A percentile compares a stretch with the other conserved stretches of the same genome.
Evolutionary conservation across 92 coral and sea anemone species (phyloP).

Genomic region (Heliopora coerulea): DNA sequence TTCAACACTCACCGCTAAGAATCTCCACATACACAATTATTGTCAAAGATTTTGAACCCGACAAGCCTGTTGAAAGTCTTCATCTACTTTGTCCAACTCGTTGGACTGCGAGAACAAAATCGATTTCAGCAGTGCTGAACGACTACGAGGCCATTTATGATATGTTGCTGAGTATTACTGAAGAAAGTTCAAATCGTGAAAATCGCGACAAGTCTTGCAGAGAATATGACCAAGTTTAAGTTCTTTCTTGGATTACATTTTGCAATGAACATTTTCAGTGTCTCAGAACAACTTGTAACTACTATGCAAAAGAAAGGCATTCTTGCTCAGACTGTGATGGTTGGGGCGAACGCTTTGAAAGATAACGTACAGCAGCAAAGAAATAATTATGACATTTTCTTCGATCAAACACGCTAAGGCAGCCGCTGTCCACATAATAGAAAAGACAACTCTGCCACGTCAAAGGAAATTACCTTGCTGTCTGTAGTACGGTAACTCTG

Average conservation of each 20-base stretch:
- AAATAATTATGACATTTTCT: constrained; percentile 9
- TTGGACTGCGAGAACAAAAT: constrained; percentile 3
- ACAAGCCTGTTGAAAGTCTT: constrained; percentile 8
- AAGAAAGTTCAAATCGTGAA: not conserved
- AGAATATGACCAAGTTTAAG: constrained; percentile 10
- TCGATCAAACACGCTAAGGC: constrained; percentile 11
- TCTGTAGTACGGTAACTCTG: constrained; percentile 14
- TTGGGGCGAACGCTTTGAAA: constrained; percentile 13
- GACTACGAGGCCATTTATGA: constrained; percentile 10
- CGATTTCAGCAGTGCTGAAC: constrained; percentile 13
- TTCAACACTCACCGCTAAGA: constrained; percentile 7
- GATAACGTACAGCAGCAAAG: constrained; percentile 24
- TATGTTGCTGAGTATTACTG: constrained; percentile 17
- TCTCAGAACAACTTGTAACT: constrained; percentile 22
- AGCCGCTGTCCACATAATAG: constrained; percentile 10
- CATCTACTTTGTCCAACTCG: constrained; percentile 11
- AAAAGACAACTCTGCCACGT: constrained; percentile 16
- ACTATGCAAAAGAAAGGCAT: constrained; percentile 24
- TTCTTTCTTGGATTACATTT: constrained; percentile 23
- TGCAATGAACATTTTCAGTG: constrained; percentile 29
- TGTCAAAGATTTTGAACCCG: not conserved
- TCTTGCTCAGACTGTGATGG: constrained; percentile 27
- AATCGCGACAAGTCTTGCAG: constrained; percentile 14
- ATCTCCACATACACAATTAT: not conserved
- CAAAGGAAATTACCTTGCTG: constrained; percentile 18